Base-by-base conservation (phyloP, 2,888 invertebrate genomes). In the Lymantria monacha region DNA sequence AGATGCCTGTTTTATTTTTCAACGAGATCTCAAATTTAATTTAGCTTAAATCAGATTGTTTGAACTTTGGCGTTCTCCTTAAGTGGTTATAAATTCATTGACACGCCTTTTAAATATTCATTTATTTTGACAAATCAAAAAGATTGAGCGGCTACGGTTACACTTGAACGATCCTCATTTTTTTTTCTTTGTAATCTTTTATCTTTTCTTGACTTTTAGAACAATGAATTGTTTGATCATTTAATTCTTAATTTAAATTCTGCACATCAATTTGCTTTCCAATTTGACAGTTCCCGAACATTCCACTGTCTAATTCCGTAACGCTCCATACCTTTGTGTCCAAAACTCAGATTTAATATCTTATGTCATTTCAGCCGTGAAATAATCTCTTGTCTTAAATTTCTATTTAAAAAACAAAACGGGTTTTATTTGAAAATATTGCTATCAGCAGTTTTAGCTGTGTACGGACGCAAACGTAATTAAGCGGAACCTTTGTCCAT, bases 401-500 rank as follows among this genome's bases (percentile, higher is more conserved):
- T 48, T 55, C 9, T 53, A 38, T 46, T 58, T 51, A 53, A 68
- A 59, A n/a, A 63, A 66, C 49, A 55, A 48, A 63, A 55, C 44
- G 45, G 12, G 40, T 54, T 64, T 48, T 51, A 30, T 12, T 51
- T 38, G 31, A 37, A 33, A 43, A 48, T 45, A 31, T 49, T 14
- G 40, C 15, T 59, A 59, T 65, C 53, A 59, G 56, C 53, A 61
- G 49, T 59, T 64, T 52, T 31, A 45, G 46, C 48, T 50, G 53
- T 61, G 56, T 53, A 65, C 53, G 53, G 47, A 44, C 43, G 50
- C 57, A 47, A 42, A 51, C 52, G 63, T 65, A 69, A 69, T 69
- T 69, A 69, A 57, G 59, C 57, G 63, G 57, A 71, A 70, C 69
- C 66, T 66, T 71, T 69, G 71, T 61, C 66, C 69, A 61, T 61